phyloP scores from a whole-genome alignment of 2,888 invertebrate species.

The Lasioglossum calceatum region DNA sequence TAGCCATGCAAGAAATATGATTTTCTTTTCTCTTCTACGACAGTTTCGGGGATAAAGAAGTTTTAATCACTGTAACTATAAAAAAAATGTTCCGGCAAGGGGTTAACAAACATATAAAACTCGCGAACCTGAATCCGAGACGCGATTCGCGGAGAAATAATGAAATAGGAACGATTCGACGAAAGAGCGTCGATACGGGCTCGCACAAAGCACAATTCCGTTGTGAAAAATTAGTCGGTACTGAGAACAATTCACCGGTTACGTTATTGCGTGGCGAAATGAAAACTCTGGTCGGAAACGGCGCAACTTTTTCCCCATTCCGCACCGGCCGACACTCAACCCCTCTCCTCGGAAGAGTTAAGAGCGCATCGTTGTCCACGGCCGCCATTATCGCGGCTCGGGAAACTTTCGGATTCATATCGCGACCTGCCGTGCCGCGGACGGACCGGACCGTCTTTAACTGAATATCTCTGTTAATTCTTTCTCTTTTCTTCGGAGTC shows the following conservation, averaged over 20 bases:
- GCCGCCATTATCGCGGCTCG: neutral
- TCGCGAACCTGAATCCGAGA: neutral
- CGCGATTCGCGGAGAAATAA: neutral
- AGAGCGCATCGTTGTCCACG: conserved; percentile 1
- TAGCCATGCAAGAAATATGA: too few species aligned
- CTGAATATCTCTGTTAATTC: conserved; percentile 21
- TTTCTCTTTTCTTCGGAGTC: neutral
- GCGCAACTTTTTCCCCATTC: conserved; percentile 61
- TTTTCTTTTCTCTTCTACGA: too few species aligned
- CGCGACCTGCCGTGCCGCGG: neutral
- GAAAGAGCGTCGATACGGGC: neutral
- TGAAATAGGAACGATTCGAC: neutral
- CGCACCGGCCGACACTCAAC: conserved; percentile 10
- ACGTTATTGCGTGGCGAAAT: conserved; percentile 53
- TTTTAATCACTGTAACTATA: too few species aligned
- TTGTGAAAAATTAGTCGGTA: conserved; percentile 53
- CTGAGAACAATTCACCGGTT: conserved; percentile 40
- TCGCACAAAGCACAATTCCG: neutral
- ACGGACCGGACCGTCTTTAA: neutral
- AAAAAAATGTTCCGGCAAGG: too few species aligned
- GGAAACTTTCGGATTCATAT: conserved; percentile 28
- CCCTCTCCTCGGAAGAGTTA: conserved; percentile 7
- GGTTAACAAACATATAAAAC: neutral
- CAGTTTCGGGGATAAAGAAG: too few species aligned
- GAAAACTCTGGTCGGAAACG: conserved; percentile 42